phyloP scores from a whole-genome alignment of 2,888 invertebrate genomes.

The Synergus japonicus region DNA sequence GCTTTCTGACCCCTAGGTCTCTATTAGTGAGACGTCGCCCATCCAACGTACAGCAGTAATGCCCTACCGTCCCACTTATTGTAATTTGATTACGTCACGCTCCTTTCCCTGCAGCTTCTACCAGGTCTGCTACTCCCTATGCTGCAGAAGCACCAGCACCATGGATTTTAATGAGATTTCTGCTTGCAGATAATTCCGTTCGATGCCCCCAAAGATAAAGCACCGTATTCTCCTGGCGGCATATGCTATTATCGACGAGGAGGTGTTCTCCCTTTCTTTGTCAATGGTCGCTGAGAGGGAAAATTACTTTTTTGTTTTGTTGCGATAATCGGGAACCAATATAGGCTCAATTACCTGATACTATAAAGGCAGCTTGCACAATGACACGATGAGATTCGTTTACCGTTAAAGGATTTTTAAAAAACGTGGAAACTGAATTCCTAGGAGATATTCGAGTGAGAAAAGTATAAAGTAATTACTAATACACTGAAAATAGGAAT shows the following conservation, averaged over 20 bases:
- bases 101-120: conserved; percentile 36
- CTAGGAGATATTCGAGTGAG: not conserved
- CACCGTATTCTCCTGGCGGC: conserved; percentile 29
- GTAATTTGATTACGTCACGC: conserved; percentile 62
- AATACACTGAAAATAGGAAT: not conserved
- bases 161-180: conserved; percentile 57
- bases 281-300: not conserved
- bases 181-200: conserved; percentile 51
- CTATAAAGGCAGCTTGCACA: conserved; percentile 15
- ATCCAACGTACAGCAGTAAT: conserved; percentile 58
- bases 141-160: not conserved
- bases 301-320: conserved; percentile 40
- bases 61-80: conserved; percentile 64
- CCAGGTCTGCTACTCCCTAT: not conserved
- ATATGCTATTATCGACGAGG: conserved; percentile 31
- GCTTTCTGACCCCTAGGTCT: conserved; percentile 58
- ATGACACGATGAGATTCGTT: conserved; percentile 22
- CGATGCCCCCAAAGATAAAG: conserved; percentile 45
- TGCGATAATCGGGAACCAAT: conserved; percentile 34
- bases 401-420: not conserved
- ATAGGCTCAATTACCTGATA: conserved; percentile 32
- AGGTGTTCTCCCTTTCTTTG: conserved; percentile 31
- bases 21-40: conserved; percentile 62
- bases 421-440: not conserved
- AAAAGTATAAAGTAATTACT: not conserved